These are phyloP conservation scores for Erebia epiphron DNA, from an alignment of 2,888 invertebrate genomes.

Conservation along the genomic window DNA sequence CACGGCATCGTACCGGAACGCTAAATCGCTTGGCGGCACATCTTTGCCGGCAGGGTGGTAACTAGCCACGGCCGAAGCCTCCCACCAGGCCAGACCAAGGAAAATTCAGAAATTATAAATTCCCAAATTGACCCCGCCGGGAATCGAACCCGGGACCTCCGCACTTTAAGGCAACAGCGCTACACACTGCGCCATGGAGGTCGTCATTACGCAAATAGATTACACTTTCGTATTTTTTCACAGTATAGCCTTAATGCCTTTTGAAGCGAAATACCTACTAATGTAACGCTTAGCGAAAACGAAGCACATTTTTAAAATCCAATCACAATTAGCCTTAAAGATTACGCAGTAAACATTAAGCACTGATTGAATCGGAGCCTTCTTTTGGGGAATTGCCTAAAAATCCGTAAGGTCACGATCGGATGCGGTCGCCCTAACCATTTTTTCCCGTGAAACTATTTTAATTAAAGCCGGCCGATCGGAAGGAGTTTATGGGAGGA, in stretches of 20 bases:
- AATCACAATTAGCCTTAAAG: conserved; percentile 38
- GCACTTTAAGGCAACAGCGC: too few relatives aligned
- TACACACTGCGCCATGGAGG: too few relatives aligned
- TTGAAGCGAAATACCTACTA: background rate
- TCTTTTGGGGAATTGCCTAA: conserved; percentile 39
- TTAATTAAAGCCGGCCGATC: conserved; percentile 72
- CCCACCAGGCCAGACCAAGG: too few relatives aligned
- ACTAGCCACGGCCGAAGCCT: too few relatives aligned
- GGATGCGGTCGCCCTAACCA: conserved; percentile 60
- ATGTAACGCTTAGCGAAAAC: conserved; percentile 1
- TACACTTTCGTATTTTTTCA: conserved; percentile 1
- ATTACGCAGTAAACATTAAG: conserved; percentile 40
- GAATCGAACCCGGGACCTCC: too few relatives aligned
- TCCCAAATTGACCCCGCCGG: too few relatives aligned
- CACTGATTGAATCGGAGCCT: conserved; percentile 43
- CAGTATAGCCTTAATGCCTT: background rate
- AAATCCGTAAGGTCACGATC: conserved; percentile 46
- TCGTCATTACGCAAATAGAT: conserved; percentile 11
- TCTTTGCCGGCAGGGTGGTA: too few relatives aligned
- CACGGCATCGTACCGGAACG: too few relatives aligned
- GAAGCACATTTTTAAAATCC: conserved; percentile 29
- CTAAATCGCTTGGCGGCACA: too few relatives aligned
- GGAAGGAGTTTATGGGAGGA: conserved; percentile 73
- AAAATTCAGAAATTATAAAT: too few relatives aligned
- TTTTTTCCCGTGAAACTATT: conserved; percentile 74